Conservation (phyloP, 1,140 invertebrate species). For the Carposina sasakii region DNA sequence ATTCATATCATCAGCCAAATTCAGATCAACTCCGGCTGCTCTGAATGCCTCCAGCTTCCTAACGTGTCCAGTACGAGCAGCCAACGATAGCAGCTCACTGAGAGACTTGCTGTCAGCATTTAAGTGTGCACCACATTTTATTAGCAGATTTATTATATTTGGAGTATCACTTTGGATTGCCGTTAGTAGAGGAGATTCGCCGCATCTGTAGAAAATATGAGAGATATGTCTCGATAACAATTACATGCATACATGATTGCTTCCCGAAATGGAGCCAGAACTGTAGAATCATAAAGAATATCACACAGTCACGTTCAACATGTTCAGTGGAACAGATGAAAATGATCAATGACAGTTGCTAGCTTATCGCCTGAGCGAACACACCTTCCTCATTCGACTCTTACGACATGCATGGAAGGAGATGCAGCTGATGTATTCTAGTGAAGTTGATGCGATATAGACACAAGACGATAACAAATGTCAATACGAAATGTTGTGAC, state of each 20-base stretch:
- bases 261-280: constrained; percentile 1
- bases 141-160: constrained; percentile 36
- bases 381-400: background rate
- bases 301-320: too few relatives aligned
- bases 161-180: constrained; percentile 43
- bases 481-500: too few relatives aligned
- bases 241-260: too few relatives aligned
- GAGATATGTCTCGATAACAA: too few relatives aligned
- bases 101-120: constrained; percentile 31
- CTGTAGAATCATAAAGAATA: constrained; percentile 4
- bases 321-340: too few relatives aligned
- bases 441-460: too few relatives aligned
- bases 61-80: constrained; percentile 34
- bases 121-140: constrained; percentile 54
- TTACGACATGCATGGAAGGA: background rate
- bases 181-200: constrained; percentile 51
- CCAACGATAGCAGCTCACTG: constrained; percentile 37
- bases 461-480: too few relatives aligned
- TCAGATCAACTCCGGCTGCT: constrained; percentile 48
- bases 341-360: too few relatives aligned
- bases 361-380: too few relatives aligned
- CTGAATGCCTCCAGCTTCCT: constrained; percentile 36
- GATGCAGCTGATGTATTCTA: too few relatives aligned
- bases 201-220: constrained; percentile 35
- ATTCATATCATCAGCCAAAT: constrained; percentile 39